Conservation (phyloP, 2,113 vertebrate species). For the Halcyon senegalensis region DNA sequence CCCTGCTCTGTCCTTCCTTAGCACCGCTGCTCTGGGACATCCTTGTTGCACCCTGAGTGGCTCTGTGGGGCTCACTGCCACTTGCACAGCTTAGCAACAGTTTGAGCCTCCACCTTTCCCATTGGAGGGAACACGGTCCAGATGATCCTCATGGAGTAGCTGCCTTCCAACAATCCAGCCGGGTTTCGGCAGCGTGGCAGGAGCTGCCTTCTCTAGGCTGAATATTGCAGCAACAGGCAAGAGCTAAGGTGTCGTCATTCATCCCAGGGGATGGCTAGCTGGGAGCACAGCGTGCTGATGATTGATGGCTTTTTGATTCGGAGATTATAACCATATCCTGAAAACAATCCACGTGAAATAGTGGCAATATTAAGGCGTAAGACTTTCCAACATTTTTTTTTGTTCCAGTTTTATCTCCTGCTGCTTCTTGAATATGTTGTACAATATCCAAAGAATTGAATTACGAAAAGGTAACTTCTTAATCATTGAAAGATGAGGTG, state of each 20-base stretch:
- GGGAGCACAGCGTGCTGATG: accelerated
- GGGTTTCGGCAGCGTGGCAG: not conserved
- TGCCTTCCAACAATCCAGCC: not conserved
- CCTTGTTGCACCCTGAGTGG: accelerated
- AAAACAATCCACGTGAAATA: not conserved
- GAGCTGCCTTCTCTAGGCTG: not conserved
- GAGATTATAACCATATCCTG: not conserved
- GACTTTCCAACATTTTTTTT: not conserved
- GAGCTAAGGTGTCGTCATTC: not conserved
- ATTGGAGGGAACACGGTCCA: not conserved
- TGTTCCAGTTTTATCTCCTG: not conserved
- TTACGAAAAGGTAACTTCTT: not conserved
- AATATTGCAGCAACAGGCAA: not conserved
- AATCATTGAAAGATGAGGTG: not conserved
- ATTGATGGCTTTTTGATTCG: not conserved
- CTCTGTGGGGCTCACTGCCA: not conserved
- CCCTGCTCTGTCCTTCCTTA: not conserved
- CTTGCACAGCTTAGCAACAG: not conserved
- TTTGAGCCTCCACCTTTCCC: not conserved
- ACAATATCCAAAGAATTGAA: not conserved
- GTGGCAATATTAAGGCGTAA: not conserved
- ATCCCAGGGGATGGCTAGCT: not conserved
- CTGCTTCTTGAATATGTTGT: not conserved
- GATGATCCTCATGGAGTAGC: not conserved
- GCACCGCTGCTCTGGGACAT: not conserved